Conservation (phyloP, 2,113 vertebrate genomes). For the Festucalex cinctus region DNA sequence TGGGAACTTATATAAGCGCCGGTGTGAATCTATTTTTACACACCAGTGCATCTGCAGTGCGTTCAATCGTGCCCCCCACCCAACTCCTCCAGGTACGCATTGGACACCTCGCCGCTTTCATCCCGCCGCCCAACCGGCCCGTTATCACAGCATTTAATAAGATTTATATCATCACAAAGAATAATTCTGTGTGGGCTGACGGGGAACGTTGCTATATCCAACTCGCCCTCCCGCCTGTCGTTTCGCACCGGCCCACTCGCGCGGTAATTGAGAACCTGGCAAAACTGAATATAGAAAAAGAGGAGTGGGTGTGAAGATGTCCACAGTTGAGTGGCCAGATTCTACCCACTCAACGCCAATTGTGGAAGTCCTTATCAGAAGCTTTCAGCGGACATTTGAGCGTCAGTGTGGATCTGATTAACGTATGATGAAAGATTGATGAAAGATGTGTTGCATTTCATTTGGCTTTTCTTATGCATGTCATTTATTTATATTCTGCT, state of each 20-base stretch:
- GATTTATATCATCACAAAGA: constrained; percentile 61
- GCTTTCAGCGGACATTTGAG: constrained; percentile 28
- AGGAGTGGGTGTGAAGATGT: constrained; percentile 62
- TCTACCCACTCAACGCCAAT: constrained; percentile 51
- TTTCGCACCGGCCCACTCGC: constrained; percentile 57
- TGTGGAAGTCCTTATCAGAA: constrained; percentile 49
- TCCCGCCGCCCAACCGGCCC: constrained; percentile 37
- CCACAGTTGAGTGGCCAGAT: constrained; percentile 55
- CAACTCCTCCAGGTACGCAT: constrained; percentile 42
- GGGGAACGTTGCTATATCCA: constrained; percentile 33
- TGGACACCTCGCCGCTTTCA: constrained; percentile 50
- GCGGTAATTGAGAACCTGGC: constrained; percentile 55
- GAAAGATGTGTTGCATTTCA: neutral
- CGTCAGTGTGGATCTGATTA: constrained; percentile 6
- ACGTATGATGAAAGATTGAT: constrained; percentile 26
- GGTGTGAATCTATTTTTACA: constrained; percentile 23
- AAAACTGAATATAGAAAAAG: constrained; percentile 31
- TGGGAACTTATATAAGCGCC: constrained; percentile 31
- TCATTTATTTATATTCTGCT: neutral
- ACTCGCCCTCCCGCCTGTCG: constrained; percentile 3
- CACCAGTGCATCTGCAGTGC: neutral
- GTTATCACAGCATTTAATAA: constrained; percentile 51
- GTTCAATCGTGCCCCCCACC: constrained; percentile 18
- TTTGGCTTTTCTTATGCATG: neutral
- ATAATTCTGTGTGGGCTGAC: constrained; percentile 61